These are phyloP conservation scores for Brachyistius frenatus DNA, from an alignment of 2,113 vertebrate genomes.

Conservation along the genomic window DNA sequence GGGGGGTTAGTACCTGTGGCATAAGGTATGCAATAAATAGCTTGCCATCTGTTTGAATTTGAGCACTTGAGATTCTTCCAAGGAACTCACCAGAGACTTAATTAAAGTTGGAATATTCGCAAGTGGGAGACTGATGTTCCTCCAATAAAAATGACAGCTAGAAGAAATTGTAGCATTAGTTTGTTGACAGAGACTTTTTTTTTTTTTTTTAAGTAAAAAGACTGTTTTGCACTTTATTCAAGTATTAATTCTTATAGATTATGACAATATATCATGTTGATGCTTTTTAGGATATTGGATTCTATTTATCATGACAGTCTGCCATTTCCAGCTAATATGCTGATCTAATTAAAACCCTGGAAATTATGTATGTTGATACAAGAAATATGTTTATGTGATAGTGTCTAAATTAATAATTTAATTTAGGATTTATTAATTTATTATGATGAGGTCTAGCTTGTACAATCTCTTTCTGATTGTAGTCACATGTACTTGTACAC, in stretches of 20 bases:
- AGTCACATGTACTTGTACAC: too few species aligned
- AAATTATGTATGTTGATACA: not conserved
- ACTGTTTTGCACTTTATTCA: constrained; percentile 4
- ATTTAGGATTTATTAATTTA: too few species aligned
- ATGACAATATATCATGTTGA: not conserved
- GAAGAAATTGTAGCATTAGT: constrained; percentile 38
- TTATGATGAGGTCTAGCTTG: too few species aligned
- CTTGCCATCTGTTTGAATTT: constrained; percentile 77
- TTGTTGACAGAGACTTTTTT: constrained; percentile 52
- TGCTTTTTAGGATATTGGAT: constrained; percentile 12
- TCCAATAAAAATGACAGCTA: constrained; percentile 59
- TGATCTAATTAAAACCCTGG: constrained; percentile 19
- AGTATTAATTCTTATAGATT: constrained; percentile 1
- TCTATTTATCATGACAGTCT: constrained; percentile 3
- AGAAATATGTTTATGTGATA: not conserved
- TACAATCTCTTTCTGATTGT: too few species aligned
- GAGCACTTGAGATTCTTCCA: constrained; percentile 69
- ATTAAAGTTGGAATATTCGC: constrained; percentile 80
- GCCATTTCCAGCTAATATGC: constrained; percentile 20
- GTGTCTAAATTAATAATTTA: constrained; percentile 17
- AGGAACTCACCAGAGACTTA: constrained; percentile 76
- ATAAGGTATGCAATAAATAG: constrained; percentile 78
- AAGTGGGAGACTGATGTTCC: constrained; percentile 58
- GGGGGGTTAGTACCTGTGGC: constrained; percentile 69
- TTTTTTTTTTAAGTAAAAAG: constrained; percentile 36